Conservation (phyloP, 2,113 vertebrate genomes). For the Paedocypris sp. region DNA sequence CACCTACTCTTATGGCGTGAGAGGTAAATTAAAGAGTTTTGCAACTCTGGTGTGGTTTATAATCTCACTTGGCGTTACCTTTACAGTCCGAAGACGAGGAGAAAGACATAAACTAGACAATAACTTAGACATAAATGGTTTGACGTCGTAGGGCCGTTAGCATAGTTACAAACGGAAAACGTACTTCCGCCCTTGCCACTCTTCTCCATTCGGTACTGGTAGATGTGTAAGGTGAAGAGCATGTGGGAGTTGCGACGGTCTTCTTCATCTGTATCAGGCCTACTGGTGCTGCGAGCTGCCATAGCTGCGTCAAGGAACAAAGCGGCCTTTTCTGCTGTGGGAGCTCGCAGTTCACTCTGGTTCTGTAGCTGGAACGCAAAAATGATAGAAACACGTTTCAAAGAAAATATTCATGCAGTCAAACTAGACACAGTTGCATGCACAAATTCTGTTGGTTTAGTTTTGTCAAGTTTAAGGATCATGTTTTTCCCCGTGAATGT, state of each 20-base stretch:
- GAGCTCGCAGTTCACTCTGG: constrained; percentile 88
- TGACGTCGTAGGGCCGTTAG: constrained; percentile 1
- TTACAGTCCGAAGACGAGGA: constrained; percentile 14
- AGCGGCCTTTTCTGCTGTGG: constrained; percentile 85
- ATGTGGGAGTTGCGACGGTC: constrained; percentile 78
- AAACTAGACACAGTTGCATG: too few species aligned
- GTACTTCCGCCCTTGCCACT: constrained; percentile 83
- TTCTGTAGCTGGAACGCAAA: constrained; percentile 71
- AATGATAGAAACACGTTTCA: constrained; percentile 12
- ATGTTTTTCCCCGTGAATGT: too few species aligned
- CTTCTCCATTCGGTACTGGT: constrained; percentile 95
- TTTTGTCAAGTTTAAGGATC: too few species aligned
- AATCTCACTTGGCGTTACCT: constrained; percentile 26
- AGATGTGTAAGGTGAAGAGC: constrained; percentile 93
- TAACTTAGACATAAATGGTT: too few species aligned
- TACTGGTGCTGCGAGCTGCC: constrained; percentile 76
- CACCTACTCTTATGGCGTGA: constrained; percentile 26
- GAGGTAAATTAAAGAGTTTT: constrained; percentile 20
- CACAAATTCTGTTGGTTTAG: too few species aligned
- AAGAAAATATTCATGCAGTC: too few species aligned
- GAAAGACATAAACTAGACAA: constrained; percentile 20
- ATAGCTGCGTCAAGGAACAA: constrained; percentile 90
- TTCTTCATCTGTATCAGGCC: constrained; percentile 66
- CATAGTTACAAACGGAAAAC: constrained; percentile 40
- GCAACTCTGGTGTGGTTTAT: constrained; percentile 20